phyloP scores from a whole-genome alignment of 2,888 invertebrate genomes.

The Octonoba sinensis region DNA sequence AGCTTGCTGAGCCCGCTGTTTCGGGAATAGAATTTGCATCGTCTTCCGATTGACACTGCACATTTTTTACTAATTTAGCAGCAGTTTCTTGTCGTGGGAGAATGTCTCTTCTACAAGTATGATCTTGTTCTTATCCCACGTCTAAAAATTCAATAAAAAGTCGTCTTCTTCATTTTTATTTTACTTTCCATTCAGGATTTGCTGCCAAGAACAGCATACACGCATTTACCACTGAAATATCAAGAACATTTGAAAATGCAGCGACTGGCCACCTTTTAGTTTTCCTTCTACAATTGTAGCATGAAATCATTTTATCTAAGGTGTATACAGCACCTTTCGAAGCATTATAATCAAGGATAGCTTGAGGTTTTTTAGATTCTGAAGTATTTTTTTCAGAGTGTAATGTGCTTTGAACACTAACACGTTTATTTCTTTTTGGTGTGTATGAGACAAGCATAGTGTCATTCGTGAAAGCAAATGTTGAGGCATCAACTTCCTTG shows the following conservation, averaged over 20 bases:
- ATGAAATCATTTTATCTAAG: slow-evolving; percentile 1
- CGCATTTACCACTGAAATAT: not conserved
- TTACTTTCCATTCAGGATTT: not conserved
- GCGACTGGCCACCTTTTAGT: too few species aligned
- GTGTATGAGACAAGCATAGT: too few species aligned
- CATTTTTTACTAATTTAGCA: too few species aligned
- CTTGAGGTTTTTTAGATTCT: not conserved
- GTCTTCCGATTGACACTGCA: too few species aligned
- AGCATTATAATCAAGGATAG: too few species aligned
- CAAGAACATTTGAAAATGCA: not conserved
- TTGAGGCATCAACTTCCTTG: too few species aligned
- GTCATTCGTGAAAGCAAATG: too few species aligned
- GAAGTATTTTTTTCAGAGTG: not conserved
- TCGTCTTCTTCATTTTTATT: not conserved
- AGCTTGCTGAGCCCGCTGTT: too few species aligned
- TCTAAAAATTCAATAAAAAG: not conserved
- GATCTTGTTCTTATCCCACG: not conserved
- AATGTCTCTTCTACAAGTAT: not conserved
- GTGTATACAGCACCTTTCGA: not conserved
- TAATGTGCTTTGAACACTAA: not conserved
- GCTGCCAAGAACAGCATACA: not conserved
- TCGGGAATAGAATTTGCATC: too few species aligned
- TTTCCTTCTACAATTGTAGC: too few species aligned
- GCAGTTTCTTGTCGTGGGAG: too few species aligned
- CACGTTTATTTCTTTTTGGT: too few species aligned